These are phyloP conservation scores for Bettongia penicillata DNA, from an alignment of 2,113 vertebrate species.

Conservation along the genomic window DNA sequence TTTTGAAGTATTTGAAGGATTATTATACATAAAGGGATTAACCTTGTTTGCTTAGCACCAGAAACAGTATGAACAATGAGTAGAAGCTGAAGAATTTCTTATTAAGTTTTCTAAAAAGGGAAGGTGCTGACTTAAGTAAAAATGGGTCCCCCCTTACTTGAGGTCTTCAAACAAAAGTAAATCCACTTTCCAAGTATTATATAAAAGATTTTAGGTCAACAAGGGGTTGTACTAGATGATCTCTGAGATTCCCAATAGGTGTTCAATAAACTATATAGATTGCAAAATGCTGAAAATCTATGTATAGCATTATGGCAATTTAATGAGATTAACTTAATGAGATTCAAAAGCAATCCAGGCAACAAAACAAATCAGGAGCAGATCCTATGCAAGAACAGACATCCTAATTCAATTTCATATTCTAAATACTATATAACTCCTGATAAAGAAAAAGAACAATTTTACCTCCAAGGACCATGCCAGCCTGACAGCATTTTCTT, in stretches of 20 bases:
- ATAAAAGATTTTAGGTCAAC: neutral
- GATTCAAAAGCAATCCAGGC: neutral
- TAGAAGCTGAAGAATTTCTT: neutral
- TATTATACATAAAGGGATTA: neutral
- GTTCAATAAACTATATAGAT: neutral
- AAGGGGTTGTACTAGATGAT: neutral
- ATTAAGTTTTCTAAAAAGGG: neutral
- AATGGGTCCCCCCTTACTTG: neutral
- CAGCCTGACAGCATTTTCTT: slow-evolving; percentile 97
- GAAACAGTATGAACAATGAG: neutral
- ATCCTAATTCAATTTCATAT: neutral
- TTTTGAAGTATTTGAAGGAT: neutral
- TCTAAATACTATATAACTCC: neutral
- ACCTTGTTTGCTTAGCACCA: neutral
- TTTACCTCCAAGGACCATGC: slow-evolving; percentile 99
- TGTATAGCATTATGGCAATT: neutral
- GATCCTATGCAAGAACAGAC: slow-evolving; percentile 12
- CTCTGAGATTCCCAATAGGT: neutral
- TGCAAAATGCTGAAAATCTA: neutral
- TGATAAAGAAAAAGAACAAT: slow-evolving; percentile 18
- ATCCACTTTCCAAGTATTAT: neutral
- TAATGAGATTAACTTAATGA: neutral
- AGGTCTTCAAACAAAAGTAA: neutral
- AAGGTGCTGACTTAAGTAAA: neutral
- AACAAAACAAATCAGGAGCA: neutral